Evolutionary conservation across 92 coral and sea anemone species (phyloP).

Genomic region (Desmophyllum pertusum): DNA sequence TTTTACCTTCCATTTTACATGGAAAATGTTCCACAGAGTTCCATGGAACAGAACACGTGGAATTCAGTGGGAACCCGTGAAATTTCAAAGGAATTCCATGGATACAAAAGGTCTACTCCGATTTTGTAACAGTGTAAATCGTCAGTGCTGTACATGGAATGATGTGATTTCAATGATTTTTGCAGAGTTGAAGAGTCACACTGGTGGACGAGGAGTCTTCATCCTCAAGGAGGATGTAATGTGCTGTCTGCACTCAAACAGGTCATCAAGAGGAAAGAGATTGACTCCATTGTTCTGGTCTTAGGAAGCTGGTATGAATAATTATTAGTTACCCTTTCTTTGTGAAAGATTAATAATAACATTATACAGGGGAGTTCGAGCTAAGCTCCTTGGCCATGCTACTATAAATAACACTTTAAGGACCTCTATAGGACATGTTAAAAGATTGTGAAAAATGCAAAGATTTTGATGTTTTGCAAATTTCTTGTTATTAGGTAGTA

Average conservation of each 20-base stretch:
- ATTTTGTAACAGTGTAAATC: not conserved
- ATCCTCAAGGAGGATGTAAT: constrained; percentile 95
- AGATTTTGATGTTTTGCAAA: not conserved
- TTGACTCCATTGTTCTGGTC: constrained; percentile 91
- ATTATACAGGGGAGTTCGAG: no score
- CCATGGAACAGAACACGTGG: no score
- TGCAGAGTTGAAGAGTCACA: constrained; percentile 83
- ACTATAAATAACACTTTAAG: no score
- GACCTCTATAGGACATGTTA: not conserved
- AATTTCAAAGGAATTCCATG: no score
- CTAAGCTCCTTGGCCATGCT: no score
- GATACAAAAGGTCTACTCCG: no score
- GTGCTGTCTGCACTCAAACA: constrained; percentile 86
- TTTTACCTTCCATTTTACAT: no score
- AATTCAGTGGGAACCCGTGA: no score
- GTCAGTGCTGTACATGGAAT: not conserved
- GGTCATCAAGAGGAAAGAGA: constrained; percentile 86
- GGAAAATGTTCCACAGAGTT: no score
- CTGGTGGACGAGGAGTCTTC: constrained; percentile 86
- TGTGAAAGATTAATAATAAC: not conserved
- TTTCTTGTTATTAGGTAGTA: no score
- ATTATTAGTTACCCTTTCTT: not conserved
- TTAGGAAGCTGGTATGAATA: constrained; percentile 91
- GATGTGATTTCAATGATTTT: not conserved
- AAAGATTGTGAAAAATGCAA: not conserved